Evolutionary conservation across 2,113 vertebrate species (phyloP), one percentile per base, ranked within the genome.

Genomic region (Alaudala cheleensis): DNA sequence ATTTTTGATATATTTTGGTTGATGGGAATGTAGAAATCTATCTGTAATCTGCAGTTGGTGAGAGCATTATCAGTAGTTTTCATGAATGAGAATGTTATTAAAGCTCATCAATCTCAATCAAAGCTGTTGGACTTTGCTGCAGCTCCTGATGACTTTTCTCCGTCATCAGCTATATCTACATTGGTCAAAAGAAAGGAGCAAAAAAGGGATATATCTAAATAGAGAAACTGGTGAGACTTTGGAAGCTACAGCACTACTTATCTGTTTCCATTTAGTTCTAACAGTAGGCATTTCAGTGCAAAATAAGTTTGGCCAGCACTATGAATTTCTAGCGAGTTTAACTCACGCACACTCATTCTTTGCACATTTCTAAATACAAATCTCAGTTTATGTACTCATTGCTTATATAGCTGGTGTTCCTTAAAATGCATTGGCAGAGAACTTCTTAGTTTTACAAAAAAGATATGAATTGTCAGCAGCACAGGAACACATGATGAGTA

Each of bases 51-150:
- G 22, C 37, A 60, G 60, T 7, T 45, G 58, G 5, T 76, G 21
- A 72, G 34, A 91, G n/a, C 6, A 37, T 72, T 95, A 93, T 87
- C 78, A 79, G 42, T 51, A 90, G 61, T 85, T 95, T 82, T 70
- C 42, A 54, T 49, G 42, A 58, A 70, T 42, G 12, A 81, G 56
- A 56, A 81, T 79, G 57, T 97, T 96, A 92, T 90, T 92, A 93
- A 93, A 93, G 65, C 11, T 31, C 73, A 89, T 95, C 44, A 72
- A 81, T 93, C 69, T 94, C 42, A 74, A 76, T 91, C 77, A 81
- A 16, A 81, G 44, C 56, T 66, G n/a, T 22, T 5, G 44, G 86
- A 84, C 22, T 64, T 81, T 70, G 33, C 40, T 76, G 45, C 51
- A 95, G 49, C 12, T 81, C 53, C 33, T 37, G 37, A 37, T 81